Conservation (phyloP, 2,888 invertebrate genomes). For the Trypoxylon attenuatum region DNA sequence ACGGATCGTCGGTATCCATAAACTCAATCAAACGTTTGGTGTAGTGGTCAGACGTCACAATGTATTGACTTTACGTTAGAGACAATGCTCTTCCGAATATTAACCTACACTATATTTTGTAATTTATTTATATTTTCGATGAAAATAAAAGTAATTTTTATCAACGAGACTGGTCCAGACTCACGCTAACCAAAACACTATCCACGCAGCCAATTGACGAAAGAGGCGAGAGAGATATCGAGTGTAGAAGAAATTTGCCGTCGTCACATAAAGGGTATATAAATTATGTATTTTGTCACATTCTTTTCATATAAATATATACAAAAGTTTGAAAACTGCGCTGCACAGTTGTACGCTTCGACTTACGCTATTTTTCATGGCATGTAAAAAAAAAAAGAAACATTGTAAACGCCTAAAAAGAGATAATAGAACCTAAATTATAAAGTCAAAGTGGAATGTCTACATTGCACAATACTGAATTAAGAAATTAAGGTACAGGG, state of each 20-base stretch:
- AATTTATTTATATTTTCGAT: constrained; percentile 74
- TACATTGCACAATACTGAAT: constrained; percentile 72
- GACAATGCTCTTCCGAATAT: constrained; percentile 63
- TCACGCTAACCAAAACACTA: constrained; percentile 4
- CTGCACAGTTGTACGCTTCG: constrained; percentile 59
- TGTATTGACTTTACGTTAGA: constrained; percentile 53
- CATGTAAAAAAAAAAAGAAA: constrained; percentile 61
- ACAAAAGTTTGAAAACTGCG: constrained; percentile 71
- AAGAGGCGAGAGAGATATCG: too few species aligned
- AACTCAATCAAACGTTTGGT: neutral
- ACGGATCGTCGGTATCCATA: neutral
- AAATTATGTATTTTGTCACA: constrained; percentile 73
- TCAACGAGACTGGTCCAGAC: constrained; percentile 45
- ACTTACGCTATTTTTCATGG: constrained; percentile 64
- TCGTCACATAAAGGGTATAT: constrained; percentile 62
- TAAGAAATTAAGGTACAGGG: constrained; percentile 61
- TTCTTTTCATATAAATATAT: constrained; percentile 72
- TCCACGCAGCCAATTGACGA: neutral
- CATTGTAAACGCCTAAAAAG: constrained; percentile 40
- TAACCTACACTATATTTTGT: constrained; percentile 70
- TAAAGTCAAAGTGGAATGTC: constrained; percentile 66
- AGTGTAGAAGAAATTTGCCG: neutral
- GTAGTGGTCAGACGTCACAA: constrained; percentile 14
- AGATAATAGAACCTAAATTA: constrained; percentile 39
- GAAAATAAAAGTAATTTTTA: constrained; percentile 69